Conservation (phyloP, 2,797 vertebrate species). For the Micropoecilia bifurca region DNA sequence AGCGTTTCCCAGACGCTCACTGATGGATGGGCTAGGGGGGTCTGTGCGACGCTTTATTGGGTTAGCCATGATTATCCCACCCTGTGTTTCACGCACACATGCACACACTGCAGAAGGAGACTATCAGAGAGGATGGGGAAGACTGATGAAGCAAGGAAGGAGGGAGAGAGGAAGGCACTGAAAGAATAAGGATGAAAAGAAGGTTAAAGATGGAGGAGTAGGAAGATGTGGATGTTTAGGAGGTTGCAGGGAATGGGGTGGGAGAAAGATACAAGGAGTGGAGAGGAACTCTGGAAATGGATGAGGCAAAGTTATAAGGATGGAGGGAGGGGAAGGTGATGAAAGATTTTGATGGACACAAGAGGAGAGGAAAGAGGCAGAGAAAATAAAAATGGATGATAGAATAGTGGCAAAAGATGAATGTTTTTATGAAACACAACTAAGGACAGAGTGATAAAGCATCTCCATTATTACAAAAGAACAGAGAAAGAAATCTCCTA, state of each 20-base stretch:
- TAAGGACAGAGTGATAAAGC: constrained; percentile 67
- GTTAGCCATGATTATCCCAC: constrained; percentile 99
- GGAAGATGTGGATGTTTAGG: constrained; percentile 53
- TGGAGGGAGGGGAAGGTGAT: constrained; percentile 60
- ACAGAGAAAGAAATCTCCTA: constrained; percentile 33
- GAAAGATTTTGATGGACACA: constrained; percentile 73
- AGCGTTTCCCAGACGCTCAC: constrained; percentile 94
- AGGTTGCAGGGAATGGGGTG: constrained; percentile 62
- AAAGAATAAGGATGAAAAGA: constrained; percentile 43
- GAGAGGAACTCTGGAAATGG: constrained; percentile 73
- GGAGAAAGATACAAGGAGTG: constrained; percentile 63
- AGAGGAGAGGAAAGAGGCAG: constrained; percentile 63
- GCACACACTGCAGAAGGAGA: constrained; percentile 59
- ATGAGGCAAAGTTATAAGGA: constrained; percentile 75
- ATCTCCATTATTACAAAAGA: constrained; percentile 50
- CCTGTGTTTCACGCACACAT: constrained; percentile 64
- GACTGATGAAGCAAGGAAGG: constrained; percentile 66
- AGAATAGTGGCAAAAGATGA: constrained; percentile 79
- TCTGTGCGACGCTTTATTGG: constrained; percentile 97
- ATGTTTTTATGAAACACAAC: constrained; percentile 67
- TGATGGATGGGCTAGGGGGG: constrained; percentile 93
- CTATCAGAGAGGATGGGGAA: constrained; percentile 62
- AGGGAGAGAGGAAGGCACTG: constrained; percentile 40
- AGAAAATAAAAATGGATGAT: constrained; percentile 65
- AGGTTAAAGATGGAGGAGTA: constrained; percentile 49